phyloP scores from a whole-genome alignment of 2,113 vertebrate species.

The Ivindomyrus marchei region DNA sequence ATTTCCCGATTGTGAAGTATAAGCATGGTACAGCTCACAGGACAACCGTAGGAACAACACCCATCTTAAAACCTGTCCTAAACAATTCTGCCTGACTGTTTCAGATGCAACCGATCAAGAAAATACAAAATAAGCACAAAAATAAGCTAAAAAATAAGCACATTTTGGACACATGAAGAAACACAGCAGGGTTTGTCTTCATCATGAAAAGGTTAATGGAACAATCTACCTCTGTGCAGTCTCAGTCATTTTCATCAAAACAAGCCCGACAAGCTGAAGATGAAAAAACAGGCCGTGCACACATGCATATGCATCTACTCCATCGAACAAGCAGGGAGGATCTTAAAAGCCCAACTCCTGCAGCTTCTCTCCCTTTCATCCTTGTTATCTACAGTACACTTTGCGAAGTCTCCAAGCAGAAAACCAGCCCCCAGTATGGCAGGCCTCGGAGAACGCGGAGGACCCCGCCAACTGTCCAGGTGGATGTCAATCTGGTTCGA shows the following conservation, averaged over 20 bases:
- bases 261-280: neutral
- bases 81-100: neutral
- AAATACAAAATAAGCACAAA: neutral
- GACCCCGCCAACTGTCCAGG: neutral
- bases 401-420: neutral
- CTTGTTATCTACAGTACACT: conserved; percentile 3
- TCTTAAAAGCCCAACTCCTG: neutral
- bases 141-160: neutral
- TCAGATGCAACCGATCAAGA: neutral
- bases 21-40: neutral
- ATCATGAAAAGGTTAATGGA: conserved; percentile 1
- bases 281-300: neutral
- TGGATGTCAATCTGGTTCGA: neutral
- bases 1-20: neutral
- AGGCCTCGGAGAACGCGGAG: neutral
- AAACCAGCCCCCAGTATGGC: neutral
- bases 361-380: conserved; percentile 6
- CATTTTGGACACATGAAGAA: neutral
- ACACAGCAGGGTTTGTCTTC: neutral
- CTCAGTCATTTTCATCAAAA: conserved; percentile 9
- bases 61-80: neutral
- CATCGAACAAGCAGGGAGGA: neutral
- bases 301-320: neutral
- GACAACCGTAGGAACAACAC: neutral
- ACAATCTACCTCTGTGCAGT: neutral